phyloP scores from a whole-genome alignment of 2,888 invertebrate species.

The Criorhina ranunculi region DNA sequence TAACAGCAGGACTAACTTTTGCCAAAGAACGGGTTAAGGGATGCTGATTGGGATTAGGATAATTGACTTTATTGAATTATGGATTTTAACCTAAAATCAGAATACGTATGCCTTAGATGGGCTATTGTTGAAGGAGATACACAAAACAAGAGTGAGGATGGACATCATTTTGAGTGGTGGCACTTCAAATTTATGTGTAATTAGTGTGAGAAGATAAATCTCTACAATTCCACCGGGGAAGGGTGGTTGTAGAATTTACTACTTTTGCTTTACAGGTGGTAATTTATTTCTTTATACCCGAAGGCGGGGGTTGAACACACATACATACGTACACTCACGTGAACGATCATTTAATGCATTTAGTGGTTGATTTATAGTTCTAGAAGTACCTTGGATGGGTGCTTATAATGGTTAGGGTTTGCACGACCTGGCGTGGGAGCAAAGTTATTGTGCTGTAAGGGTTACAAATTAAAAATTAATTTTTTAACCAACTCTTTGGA shows the following conservation, averaged over 20 bases:
- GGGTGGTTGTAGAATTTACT: conserved; percentile 12
- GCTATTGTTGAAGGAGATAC: conserved; percentile 10
- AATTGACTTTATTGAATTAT: conserved; percentile 63
- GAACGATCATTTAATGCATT: conserved; percentile 30
- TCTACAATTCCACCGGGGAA: not conserved
- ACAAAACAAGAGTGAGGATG: not conserved
- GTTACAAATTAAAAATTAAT: conserved; percentile 67
- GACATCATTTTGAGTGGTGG: not conserved
- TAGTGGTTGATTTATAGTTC: conserved; percentile 36
- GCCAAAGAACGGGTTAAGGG: no score
- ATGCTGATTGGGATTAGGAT: conserved; percentile 25
- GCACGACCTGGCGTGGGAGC: not conserved
- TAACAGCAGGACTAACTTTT: no score
- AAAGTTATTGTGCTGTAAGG: conserved; percentile 29
- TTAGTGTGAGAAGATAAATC: conserved; percentile 20
- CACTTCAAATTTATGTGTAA: conserved; percentile 9
- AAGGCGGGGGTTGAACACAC: conserved; percentile 1
- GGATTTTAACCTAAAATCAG: conserved; percentile 31
- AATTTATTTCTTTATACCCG: conserved; percentile 41
- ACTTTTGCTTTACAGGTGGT: conserved; percentile 38
- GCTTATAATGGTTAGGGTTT: not conserved
- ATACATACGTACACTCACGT: conserved; percentile 12
- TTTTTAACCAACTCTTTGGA: conserved; percentile 7
- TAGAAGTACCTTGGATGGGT: not conserved
- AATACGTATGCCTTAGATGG: conserved; percentile 12